Conservation (phyloP, 2,113 vertebrate genomes). For the Climacteris rufus region DNA sequence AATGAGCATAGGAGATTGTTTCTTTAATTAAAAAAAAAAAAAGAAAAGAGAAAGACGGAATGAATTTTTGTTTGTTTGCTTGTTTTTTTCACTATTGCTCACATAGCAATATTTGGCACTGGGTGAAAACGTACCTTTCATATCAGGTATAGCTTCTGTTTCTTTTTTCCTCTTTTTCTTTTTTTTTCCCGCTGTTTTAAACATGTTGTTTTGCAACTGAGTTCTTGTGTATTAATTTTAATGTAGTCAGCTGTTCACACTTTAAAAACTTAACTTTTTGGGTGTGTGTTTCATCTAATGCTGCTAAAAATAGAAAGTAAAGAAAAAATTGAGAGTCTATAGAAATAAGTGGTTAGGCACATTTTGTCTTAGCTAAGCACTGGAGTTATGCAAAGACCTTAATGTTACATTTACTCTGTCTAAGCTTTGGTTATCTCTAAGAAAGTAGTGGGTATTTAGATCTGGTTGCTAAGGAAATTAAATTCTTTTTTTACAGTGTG, state of each 20-base stretch:
- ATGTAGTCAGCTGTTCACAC: slow-evolving; percentile 21
- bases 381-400: slow-evolving; percentile 3
- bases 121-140: slow-evolving; percentile 73
- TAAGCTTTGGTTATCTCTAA: slow-evolving; percentile 48
- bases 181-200: slow-evolving; percentile 46
- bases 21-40: not conserved
- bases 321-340: slow-evolving; percentile 4
- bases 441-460: slow-evolving; percentile 51
- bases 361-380: slow-evolving; percentile 33
- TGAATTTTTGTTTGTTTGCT: not conserved
- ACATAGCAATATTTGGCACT: slow-evolving; percentile 67
- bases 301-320: slow-evolving; percentile 57
- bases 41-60: not conserved
- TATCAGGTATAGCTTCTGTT: slow-evolving; percentile 74
- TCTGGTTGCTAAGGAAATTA: slow-evolving; percentile 52
- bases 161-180: slow-evolving; percentile 43
- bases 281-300: slow-evolving; percentile 45
- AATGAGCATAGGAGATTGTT: slow-evolving; percentile 44
- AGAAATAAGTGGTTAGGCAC: slow-evolving; percentile 6
- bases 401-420: slow-evolving; percentile 20
- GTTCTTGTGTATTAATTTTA: slow-evolving; percentile 60
- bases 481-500: slow-evolving; percentile 54
- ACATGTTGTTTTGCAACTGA: slow-evolving; percentile 35
- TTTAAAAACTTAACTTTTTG: slow-evolving; percentile 59
- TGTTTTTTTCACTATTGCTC: slow-evolving; percentile 39